Percentiles rank a stretch among this genome's conserved stretches.
Conservation (phyloP, 2,888 invertebrate species). For the Hypercompe scribonia region DNA sequence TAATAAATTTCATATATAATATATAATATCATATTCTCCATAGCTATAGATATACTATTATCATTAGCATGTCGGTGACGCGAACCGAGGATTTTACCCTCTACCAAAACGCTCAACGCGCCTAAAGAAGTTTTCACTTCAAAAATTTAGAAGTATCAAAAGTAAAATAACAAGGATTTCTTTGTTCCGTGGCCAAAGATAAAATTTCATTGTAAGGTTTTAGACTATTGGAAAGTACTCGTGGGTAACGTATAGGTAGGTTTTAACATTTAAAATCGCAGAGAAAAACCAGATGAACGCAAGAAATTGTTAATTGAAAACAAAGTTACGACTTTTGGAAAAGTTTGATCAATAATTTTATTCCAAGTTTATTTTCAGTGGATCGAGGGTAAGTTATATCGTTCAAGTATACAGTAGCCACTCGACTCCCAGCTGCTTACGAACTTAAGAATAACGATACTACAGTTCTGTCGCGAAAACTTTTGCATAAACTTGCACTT, state of each 20-base stretch:
- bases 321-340: conserved; percentile 10
- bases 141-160: no score
- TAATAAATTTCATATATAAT: no score
- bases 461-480: conserved; percentile 56
- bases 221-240: background rate
- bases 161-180: background rate
- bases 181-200: background rate
- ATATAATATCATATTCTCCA: no score
- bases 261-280: background rate
- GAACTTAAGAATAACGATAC: conserved; percentile 63
- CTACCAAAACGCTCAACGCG: no score
- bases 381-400: conserved; percentile 38
- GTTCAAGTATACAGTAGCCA: conserved; percentile 41
- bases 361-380: conserved; percentile 40
- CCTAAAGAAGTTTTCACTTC: no score
- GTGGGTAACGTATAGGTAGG: background rate
- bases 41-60: no score
- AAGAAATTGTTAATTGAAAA: background rate
- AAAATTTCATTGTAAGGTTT: background rate
- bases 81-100: no score
- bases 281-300: background rate
- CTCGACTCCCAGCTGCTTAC: conserved; percentile 60
- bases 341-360: conserved; percentile 36
- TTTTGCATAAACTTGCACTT: conserved; percentile 63
- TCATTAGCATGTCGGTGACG: no score